A percentile compares a stretch with the other conserved stretches of the same genome.
phyloP scores from a whole-genome alignment of 2,113 vertebrate genomes.

The Neolamprologus variostigma region DNA sequence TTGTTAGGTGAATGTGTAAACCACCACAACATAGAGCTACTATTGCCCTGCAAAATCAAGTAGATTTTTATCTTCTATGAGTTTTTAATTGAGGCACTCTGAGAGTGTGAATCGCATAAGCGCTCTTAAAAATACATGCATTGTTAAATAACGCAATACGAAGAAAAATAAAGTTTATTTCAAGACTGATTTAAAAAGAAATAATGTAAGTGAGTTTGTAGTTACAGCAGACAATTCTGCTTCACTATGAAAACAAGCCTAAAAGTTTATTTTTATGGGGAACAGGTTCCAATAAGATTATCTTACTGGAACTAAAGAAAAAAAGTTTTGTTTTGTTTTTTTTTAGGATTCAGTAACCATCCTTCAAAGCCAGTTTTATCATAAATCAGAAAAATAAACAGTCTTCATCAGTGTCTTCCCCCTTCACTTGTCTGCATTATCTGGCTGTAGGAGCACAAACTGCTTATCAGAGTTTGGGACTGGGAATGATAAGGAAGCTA shows the following conservation, averaged over 20 bases:
- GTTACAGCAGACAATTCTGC: not conserved
- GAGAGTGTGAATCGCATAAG: not conserved
- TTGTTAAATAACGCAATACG: not conserved
- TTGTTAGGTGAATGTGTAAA: not conserved
- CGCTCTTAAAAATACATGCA: not conserved
- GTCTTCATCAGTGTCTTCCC: not conserved
- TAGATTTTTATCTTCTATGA: not conserved
- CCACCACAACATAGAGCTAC: not conserved
- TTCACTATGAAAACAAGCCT: not conserved
- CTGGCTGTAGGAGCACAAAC: not conserved
- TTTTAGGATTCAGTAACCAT: not conserved
- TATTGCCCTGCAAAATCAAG: not conserved
- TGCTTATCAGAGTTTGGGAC: not conserved
- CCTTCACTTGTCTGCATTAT: not conserved
- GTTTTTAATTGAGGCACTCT: not conserved
- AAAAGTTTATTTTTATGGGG: not conserved
- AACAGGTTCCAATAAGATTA: not conserved
- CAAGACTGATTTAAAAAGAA: not conserved
- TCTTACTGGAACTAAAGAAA: not conserved
- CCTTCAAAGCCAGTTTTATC: not conserved
- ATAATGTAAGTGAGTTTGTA: not conserved
- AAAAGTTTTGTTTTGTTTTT: not conserved
- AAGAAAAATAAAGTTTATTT: not conserved
- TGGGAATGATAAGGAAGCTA: constrained; percentile 22
- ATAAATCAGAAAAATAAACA: not conserved